phyloP scores from a whole-genome alignment of 1,140 invertebrate genomes.

The Zaprionus capensis region DNA sequence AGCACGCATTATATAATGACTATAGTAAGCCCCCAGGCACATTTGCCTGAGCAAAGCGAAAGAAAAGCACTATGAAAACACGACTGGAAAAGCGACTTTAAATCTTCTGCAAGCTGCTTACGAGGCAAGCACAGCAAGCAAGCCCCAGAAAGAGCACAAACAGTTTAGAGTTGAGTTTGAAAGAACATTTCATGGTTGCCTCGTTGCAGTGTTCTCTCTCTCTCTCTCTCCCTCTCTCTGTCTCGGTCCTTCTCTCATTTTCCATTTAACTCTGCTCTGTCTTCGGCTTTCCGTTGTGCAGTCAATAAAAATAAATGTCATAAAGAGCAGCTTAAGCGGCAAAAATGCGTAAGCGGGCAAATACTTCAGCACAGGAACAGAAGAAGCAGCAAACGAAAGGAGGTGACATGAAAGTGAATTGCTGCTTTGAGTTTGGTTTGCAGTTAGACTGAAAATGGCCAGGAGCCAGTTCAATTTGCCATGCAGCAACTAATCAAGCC shows the following conservation, averaged over 20 bases:
- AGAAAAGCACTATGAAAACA: slow-evolving; percentile 18
- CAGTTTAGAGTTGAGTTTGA: slow-evolving; percentile 29
- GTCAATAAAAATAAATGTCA: slow-evolving; percentile 83
- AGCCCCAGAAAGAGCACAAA: slow-evolving; percentile 16
- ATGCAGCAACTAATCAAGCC: slow-evolving; percentile 59
- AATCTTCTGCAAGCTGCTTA: slow-evolving; percentile 70
- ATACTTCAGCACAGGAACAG: slow-evolving; percentile 42
- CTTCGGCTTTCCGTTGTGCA: slow-evolving; percentile 35
- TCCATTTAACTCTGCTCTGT: slow-evolving; percentile 5
- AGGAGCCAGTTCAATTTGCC: slow-evolving; percentile 35
- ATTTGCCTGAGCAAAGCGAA: slow-evolving; percentile 31
- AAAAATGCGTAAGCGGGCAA: slow-evolving; percentile 65
- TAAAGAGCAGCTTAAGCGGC: slow-evolving; percentile 73
- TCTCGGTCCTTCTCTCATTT: neutral
- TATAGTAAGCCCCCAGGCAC: neutral
- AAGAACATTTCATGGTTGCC: slow-evolving; percentile 42
- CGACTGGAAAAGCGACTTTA: slow-evolving; percentile 36
- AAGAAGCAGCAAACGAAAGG: neutral
- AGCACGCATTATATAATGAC: neutral
- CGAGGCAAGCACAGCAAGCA: neutral
- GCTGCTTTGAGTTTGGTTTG: neutral
- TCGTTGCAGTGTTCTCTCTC: slow-evolving; percentile 16
- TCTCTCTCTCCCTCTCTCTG: neutral
- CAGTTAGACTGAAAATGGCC: neutral
- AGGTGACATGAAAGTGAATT: neutral